Conservation (phyloP, 1,140 invertebrate genomes). For the Drosophila athabasca region DNA sequence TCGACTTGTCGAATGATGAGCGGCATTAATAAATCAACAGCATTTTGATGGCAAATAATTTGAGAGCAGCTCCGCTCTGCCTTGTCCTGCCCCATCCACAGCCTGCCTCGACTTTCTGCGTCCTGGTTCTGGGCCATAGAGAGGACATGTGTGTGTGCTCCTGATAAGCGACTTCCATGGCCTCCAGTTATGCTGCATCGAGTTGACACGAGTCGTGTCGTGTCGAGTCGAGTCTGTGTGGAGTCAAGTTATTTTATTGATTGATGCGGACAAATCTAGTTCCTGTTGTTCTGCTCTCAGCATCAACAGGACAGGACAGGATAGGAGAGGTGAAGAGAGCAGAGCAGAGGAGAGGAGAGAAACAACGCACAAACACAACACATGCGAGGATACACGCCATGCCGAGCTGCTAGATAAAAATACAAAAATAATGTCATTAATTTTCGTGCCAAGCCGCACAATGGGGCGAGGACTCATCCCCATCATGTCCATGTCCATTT, state of each 20-base stretch:
- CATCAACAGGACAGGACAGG: not conserved
- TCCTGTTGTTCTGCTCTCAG: constrained; percentile 5
- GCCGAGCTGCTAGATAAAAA: too few species aligned
- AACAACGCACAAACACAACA: too few species aligned
- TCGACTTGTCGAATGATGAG: constrained; percentile 53
- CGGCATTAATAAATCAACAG: constrained; percentile 74
- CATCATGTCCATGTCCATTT: too few species aligned
- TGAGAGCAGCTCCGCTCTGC: constrained; percentile 25
- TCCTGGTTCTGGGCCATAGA: not conserved
- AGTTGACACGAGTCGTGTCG: constrained; percentile 5
- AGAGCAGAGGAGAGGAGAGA: too few species aligned
- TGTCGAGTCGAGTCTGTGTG: too few species aligned
- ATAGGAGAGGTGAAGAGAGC: too few species aligned
- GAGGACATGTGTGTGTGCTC: not conserved
- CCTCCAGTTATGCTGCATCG: too few species aligned
- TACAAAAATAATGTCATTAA: constrained; percentile 34
- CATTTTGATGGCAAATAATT: constrained; percentile 74
- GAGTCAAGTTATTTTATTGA: constrained; percentile 56
- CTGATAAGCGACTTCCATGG: not conserved
- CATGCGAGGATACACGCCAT: too few species aligned
- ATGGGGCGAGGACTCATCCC: too few species aligned
- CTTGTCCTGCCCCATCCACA: too few species aligned
- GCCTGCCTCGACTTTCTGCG: not conserved
- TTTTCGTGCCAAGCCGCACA: constrained; percentile 18
- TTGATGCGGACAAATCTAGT: constrained; percentile 52